Percentiles rank a stretch among this genome's conserved stretches.
These are phyloP conservation scores for Cheiracanthium punctorium DNA, from an alignment of 2,888 invertebrate species.

Conservation along the genomic window DNA sequence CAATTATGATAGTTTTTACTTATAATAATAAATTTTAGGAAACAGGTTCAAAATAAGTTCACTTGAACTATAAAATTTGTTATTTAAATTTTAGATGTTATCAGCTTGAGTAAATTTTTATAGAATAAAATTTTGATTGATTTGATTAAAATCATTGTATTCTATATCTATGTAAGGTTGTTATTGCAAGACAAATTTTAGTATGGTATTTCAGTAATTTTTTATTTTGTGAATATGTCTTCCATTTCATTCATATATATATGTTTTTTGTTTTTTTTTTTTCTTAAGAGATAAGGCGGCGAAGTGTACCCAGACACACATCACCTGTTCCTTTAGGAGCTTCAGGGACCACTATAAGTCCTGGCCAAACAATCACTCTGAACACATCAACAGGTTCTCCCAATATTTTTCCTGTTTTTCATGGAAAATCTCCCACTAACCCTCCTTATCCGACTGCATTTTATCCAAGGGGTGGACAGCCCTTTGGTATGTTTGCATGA, in stretches of 20 bases:
- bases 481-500: constrained; percentile 57
- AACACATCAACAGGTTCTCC: constrained; percentile 50
- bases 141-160: too few relatives aligned
- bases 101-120: too few relatives aligned
- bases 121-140: too few relatives aligned
- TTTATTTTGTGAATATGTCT: too few relatives aligned
- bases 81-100: too few relatives aligned
- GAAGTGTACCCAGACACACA: constrained; percentile 26
- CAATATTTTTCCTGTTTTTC: constrained; percentile 34
- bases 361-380: constrained; percentile 31
- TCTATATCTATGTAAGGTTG: too few relatives aligned
- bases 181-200: too few relatives aligned
- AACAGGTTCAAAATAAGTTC: too few relatives aligned
- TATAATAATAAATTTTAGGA: too few relatives aligned
- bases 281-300: constrained; percentile 49
- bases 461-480: constrained; percentile 47
- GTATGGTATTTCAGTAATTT: too few relatives aligned
- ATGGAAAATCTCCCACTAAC: constrained; percentile 58
- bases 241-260: background rate
- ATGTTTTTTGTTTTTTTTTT: background rate
- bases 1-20: too few relatives aligned
- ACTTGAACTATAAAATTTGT: too few relatives aligned
- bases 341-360: background rate
- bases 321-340: constrained; percentile 24
- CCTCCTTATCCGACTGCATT: constrained; percentile 58